Evolutionary conservation across 2,888 invertebrate genomes (phyloP), one percentile per base, ranked within the genome.

Genomic region (Abrostola tripartita): DNA sequence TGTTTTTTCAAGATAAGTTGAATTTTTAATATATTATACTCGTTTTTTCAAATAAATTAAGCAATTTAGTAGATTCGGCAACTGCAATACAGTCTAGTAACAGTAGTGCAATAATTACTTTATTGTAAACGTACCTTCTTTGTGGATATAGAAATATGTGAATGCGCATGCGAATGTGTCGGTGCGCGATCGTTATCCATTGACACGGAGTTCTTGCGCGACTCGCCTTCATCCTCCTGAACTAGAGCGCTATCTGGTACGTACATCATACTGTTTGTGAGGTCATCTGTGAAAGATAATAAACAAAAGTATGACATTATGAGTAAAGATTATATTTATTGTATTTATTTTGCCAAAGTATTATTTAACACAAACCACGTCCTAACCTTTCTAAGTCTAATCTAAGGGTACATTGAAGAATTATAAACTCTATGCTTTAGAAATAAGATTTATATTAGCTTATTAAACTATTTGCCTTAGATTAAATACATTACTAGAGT

Each of bases 251-350:
- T 97, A 85, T 98, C 98, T 5, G 98, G 98, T 7, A 98, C 98
- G 89, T 98, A 98, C 97, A 98, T 97, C 95, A 98, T 97, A 79
- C 98, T 98, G 81, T 97, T 97, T 7, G 96, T 96, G 38, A 97
- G 89, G 69, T 96, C 96, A 78, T 95, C 92, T 87, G 88, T 1
- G 7, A 37, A 81, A 81, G 11, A 0, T 12, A 7, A 37, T 37
- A n/a, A 10, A 14, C 6, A 24, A 14, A 11, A 24, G 5, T 4
- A 5, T 1, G 35, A 42, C 0, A 36, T 4, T 5, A 11, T 6
- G n/a, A 52, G 6, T 0, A 24, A 9, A 49, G 9, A 35, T 0
- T 14, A 5, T 40, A 50, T 40, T 6, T n/a, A 47, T 44, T 5
- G 57, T 49, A 49, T 24, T 24, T 24, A 24, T 2, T 24, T 24